phyloP scores from a whole-genome alignment of 1,140 invertebrate species.

The Adoxophyes honmai region DNA sequence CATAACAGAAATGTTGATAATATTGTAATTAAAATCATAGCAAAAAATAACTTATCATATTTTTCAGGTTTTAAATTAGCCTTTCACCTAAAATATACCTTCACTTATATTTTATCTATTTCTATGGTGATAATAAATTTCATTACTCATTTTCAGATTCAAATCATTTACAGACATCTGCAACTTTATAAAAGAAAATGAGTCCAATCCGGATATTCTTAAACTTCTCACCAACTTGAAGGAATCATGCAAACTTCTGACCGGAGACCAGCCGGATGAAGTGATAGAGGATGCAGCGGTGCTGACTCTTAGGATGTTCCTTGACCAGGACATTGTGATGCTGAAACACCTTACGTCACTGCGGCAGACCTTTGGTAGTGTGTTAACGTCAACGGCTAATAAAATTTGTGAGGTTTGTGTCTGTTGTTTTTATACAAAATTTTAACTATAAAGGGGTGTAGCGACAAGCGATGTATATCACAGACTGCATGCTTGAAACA shows the following conservation, averaged over 20 bases:
- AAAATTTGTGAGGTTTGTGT: conserved; percentile 77
- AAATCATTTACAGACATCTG: conserved; percentile 60
- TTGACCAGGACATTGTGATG: conserved; percentile 78
- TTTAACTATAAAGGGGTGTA: too few relatives aligned
- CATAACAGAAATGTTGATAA: too few relatives aligned
- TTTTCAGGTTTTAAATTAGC: too few relatives aligned
- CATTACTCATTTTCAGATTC: conserved; percentile 40
- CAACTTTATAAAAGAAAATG: conserved; percentile 56
- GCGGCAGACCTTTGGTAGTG: conserved; percentile 77
- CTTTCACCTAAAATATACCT: too few relatives aligned
- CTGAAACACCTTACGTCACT: conserved; percentile 75
- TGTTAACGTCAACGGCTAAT: conserved; percentile 66
- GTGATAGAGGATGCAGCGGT: conserved; percentile 81
- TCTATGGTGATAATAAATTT: conserved; percentile 8
- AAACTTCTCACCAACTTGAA: conserved; percentile 44
- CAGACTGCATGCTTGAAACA: too few relatives aligned
- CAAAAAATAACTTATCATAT: too few relatives aligned
- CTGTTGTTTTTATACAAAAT: too few relatives aligned
- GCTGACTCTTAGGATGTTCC: conserved; percentile 79
- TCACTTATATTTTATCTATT: too few relatives aligned
- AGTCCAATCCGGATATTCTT: conserved; percentile 32
- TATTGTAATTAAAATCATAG: too few relatives aligned
- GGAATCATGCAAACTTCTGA: conserved; percentile 52
- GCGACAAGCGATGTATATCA: too few relatives aligned
- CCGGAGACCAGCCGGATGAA: conserved; percentile 73